A percentile compares a stretch with the other conserved stretches of the same genome.
Conservation (phyloP, 2,113 vertebrate species). For the Grammomys surdaster region DNA sequence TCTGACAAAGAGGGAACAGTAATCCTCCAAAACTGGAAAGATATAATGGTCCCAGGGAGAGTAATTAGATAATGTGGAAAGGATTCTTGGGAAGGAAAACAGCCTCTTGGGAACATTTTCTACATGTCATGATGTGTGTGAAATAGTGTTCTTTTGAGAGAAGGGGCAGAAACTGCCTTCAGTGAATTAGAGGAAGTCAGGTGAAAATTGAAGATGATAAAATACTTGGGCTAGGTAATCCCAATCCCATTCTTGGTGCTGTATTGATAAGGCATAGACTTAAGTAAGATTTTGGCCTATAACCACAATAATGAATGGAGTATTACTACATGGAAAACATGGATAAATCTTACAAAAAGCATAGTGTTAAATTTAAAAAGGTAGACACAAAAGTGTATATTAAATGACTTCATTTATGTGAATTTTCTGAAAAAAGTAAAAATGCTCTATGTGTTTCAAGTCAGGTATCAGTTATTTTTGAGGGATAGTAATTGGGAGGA, state of each 20-base stretch:
- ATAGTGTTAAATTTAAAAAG: conserved; percentile 48
- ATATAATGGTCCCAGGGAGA: conserved; percentile 75
- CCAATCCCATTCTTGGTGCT: conserved; percentile 55
- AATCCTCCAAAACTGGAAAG: conserved; percentile 52
- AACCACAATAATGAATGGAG: conserved; percentile 47
- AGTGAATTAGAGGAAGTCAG: conserved; percentile 72
- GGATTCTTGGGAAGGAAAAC: conserved; percentile 69
- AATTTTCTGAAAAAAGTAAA: conserved; percentile 1
- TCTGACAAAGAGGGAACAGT: conserved; percentile 61
- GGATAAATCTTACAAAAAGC: conserved; percentile 20
- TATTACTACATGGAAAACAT: conserved; percentile 35
- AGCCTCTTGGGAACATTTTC: conserved; percentile 70
- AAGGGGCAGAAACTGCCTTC: conserved; percentile 71
- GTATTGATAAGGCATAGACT: conserved; percentile 49
- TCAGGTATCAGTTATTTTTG: conserved; percentile 5
- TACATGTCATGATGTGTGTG: conserved; percentile 70
- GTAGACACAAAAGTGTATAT: neutral
- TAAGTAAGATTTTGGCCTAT: conserved; percentile 51
- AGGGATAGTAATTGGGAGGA: neutral
- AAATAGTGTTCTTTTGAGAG: conserved; percentile 70
- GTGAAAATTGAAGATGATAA: conserved; percentile 71
- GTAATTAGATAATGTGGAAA: conserved; percentile 75
- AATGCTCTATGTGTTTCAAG: conserved; percentile 31
- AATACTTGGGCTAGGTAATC: conserved; percentile 64
- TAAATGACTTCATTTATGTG: neutral